Evolutionary conservation across 1,140 invertebrate genomes (phyloP).

Genomic region (Phocides pigmalion): DNA sequence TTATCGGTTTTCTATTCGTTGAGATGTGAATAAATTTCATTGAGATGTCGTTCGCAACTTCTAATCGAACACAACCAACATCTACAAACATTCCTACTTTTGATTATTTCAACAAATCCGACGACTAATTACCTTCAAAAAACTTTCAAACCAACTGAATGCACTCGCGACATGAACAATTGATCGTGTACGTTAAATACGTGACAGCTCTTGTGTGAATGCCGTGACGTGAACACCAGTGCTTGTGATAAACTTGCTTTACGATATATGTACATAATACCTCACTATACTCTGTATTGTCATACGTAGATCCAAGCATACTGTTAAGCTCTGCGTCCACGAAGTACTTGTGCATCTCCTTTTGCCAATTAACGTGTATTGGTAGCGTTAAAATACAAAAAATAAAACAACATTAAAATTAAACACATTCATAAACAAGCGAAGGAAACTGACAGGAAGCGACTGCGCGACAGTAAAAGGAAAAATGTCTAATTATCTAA

Average conservation of each 20-base stretch:
- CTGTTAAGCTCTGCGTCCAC: conserved; percentile 89
- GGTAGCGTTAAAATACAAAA: conserved; percentile 75
- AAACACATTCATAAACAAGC: conserved; percentile 37
- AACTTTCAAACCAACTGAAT: no score
- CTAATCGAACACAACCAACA: no score
- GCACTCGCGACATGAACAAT: no score
- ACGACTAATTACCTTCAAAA: no score
- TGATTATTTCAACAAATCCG: no score
- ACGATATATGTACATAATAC: conserved; percentile 72
- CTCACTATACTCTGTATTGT: conserved; percentile 86
- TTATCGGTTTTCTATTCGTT: no score
- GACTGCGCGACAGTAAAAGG: neutral
- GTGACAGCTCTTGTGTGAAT: conserved; percentile 18
- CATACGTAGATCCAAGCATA: conserved; percentile 87
- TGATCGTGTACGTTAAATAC: neutral
- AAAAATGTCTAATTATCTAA: no score
- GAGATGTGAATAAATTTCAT: no score
- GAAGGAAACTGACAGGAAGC: conserved; percentile 13
- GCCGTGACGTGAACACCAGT: conserved; percentile 32
- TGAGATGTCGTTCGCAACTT: no score
- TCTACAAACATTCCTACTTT: no score
- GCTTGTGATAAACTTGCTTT: conserved; percentile 33
- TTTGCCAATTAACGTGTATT: conserved; percentile 80
- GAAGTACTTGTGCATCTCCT: conserved; percentile 89
- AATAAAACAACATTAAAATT: conserved; percentile 48